A percentile compares a stretch with the other conserved stretches of the same genome.
Conservation (phyloP, 2,113 vertebrate genomes). For the Illadopsis cleaveri region DNA sequence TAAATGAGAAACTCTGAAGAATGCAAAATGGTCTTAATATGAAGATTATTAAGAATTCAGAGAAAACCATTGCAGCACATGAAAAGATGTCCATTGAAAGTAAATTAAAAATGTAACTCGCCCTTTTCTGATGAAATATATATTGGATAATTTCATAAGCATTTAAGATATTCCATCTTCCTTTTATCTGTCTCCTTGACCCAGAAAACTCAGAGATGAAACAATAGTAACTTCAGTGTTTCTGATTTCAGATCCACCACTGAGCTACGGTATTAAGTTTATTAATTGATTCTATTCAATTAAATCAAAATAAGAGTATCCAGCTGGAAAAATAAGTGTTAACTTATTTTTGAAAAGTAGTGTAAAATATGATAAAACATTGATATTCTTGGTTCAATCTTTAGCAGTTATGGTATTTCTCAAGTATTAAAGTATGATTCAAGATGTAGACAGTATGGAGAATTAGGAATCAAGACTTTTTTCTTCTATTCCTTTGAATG, state of each 20-base stretch:
- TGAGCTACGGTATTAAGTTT: neutral
- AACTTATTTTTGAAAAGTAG: neutral
- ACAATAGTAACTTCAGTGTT: neutral
- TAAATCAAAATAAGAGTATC: neutral
- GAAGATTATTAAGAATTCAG: neutral
- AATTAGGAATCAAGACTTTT: neutral
- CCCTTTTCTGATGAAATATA: neutral
- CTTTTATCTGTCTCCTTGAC: neutral
- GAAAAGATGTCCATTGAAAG: neutral
- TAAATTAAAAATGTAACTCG: neutral
- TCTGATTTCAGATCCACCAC: neutral
- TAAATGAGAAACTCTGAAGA: neutral
- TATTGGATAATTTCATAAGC: neutral
- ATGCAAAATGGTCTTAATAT: neutral
- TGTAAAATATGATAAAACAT: neutral
- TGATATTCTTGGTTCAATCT: neutral
- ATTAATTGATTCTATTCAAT: neutral
- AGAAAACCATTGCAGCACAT: neutral
- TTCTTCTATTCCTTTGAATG: neutral
- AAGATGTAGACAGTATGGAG: neutral
- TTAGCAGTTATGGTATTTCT: neutral
- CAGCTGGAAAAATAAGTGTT: neutral
- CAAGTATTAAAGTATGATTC: neutral
- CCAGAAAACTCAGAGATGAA: neutral
- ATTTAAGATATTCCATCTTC: neutral